Conservation (phyloP, 53 echinoderm and acorn worm species). For the Mesocentrotus franciscanus region DNA sequence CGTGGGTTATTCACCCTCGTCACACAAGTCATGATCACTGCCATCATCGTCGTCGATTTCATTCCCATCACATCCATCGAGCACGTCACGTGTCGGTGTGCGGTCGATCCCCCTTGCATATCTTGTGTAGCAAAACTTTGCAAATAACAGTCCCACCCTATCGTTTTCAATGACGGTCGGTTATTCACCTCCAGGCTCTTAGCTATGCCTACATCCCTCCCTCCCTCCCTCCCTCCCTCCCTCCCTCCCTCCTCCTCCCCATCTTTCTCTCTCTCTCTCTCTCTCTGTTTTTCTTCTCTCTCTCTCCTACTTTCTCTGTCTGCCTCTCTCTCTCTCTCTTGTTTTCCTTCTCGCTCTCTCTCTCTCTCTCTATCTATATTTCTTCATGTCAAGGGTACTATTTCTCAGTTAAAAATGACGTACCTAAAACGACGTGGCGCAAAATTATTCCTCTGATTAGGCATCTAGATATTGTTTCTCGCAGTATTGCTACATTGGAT, state of each 20-base stretch:
- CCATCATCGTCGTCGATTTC: neutral
- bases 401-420: too few species aligned
- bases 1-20: constrained; percentile 30
- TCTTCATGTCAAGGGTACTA: too few species aligned
- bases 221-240: neutral
- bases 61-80: neutral
- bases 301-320: neutral
- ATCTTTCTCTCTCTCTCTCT: neutral
- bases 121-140: neutral
- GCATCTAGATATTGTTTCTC: neutral
- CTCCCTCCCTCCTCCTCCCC: neutral
- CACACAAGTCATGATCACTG: constrained; percentile 10
- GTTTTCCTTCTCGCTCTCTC: neutral
- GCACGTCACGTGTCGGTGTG: neutral
- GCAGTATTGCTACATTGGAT: too few species aligned
- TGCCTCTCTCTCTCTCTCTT: neutral
- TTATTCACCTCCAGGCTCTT: neutral
- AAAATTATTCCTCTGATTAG: too few species aligned
- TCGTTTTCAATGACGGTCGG: neutral
- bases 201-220: neutral
- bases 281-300: neutral
- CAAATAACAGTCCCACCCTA: neutral
- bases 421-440: too few species aligned
- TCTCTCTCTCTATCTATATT: neutral
- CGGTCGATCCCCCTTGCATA: neutral